These are phyloP conservation scores for Grammomys surdaster DNA, from an alignment of 2,113 vertebrate genomes.

Conservation along the genomic window DNA sequence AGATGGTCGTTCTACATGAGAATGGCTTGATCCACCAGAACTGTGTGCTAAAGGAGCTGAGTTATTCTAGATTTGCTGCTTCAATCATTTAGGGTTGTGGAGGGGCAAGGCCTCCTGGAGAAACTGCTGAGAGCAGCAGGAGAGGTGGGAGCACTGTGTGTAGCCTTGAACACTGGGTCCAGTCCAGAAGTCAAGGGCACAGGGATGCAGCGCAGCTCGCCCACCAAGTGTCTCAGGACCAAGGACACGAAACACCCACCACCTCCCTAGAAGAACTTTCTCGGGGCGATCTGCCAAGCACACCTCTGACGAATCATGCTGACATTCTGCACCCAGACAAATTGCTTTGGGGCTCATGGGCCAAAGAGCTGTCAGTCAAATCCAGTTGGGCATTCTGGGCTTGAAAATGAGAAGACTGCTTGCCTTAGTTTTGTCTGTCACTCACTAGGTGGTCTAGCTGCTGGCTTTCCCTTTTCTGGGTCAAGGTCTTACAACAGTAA, in stretches of 20 bases:
- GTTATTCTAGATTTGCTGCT: slow-evolving; percentile 7
- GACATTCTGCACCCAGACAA: neutral
- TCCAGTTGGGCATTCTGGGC: neutral
- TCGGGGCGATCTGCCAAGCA: neutral
- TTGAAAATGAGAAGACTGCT: neutral
- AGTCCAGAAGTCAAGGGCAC: neutral
- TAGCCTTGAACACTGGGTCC: neutral
- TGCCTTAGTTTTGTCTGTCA: neutral
- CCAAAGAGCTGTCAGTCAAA: neutral
- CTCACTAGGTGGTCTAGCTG: neutral
- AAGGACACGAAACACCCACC: neutral
- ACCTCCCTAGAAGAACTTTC: neutral
- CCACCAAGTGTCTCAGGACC: neutral
- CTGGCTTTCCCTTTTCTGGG: neutral
- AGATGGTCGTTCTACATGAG: neutral
- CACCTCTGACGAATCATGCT: neutral
- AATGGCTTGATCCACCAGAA: neutral
- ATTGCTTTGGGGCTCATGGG: neutral
- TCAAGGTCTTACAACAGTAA: neutral
- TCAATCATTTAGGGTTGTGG: neutral
- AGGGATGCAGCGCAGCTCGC: neutral
- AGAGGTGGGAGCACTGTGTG: neutral
- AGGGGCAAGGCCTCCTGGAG: neutral
- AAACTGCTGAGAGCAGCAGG: slow-evolving; percentile 27
- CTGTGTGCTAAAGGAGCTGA: neutral